A percentile compares a stretch with the other conserved stretches of the same genome.
phyloP scores from a whole-genome alignment of 1,140 invertebrate species.

The Druon quercuslanigerum region DNA sequence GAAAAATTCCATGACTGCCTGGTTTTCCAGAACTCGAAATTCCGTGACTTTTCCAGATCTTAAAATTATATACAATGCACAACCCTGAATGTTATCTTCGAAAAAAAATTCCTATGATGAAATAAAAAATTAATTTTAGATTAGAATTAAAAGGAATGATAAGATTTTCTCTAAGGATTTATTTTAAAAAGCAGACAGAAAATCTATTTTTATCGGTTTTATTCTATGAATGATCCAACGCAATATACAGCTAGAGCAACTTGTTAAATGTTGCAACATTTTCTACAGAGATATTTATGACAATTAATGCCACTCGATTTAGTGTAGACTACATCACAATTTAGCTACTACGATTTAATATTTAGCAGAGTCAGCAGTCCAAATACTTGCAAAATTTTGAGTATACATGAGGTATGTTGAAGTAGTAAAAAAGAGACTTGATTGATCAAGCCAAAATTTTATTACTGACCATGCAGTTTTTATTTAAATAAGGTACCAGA shows the following conservation, averaged over 20 bases:
- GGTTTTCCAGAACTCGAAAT: too few relatives aligned
- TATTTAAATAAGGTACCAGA: background rate
- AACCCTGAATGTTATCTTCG: too few relatives aligned
- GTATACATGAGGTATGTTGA: constrained; percentile 11
- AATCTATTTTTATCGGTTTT: too few relatives aligned
- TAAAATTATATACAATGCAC: too few relatives aligned
- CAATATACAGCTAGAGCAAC: constrained; percentile 18
- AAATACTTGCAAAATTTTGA: background rate
- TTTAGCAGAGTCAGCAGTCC: background rate
- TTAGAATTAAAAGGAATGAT: too few relatives aligned
- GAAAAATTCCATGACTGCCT: too few relatives aligned
- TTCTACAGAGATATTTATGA: constrained; percentile 17
- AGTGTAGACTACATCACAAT: constrained; percentile 19
- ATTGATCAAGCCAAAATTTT: constrained; percentile 1
- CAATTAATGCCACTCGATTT: background rate
- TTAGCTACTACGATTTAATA: constrained; percentile 25
- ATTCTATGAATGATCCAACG: constrained; percentile 3
- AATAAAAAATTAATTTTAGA: too few relatives aligned
- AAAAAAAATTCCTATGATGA: too few relatives aligned
- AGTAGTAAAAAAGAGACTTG: background rate
- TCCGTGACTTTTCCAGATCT: too few relatives aligned
- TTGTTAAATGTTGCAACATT: background rate
- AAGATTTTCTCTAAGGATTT: too few relatives aligned
- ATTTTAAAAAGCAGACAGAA: too few relatives aligned
- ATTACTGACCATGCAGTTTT: background rate